These are phyloP conservation scores for Tribolium freemani DNA, from an alignment of 2,888 invertebrate genomes.

Conservation along the genomic window DNA sequence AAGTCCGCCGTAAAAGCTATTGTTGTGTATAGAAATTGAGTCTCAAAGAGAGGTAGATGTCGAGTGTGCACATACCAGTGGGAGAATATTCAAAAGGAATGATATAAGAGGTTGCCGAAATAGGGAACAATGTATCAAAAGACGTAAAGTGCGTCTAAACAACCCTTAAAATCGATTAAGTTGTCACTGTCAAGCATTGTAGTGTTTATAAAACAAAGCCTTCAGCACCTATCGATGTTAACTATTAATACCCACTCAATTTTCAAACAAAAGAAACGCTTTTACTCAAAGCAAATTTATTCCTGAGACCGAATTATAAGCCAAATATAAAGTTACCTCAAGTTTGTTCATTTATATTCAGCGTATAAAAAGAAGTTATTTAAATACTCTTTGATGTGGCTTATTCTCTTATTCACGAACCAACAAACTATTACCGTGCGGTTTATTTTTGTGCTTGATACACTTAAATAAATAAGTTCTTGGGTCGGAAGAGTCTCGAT, in stretches of 20 bases:
- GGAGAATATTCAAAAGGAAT: conserved; percentile 18
- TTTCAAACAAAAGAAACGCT: background rate
- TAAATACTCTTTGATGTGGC: conserved; percentile 7
- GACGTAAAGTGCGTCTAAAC: conserved; percentile 17
- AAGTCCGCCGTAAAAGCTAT: background rate
- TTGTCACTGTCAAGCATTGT: conserved; percentile 7
- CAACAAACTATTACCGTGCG: conserved; percentile 8
- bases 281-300: no score
- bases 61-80: background rate
- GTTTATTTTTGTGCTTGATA: background rate
- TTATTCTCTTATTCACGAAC: background rate
- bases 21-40: conserved; percentile 11
- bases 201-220: conserved; percentile 18
- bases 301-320: background rate
- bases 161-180: conserved; percentile 24
- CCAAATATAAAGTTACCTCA: background rate
- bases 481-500: background rate
- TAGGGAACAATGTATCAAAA: conserved; percentile 23
- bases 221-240: background rate
- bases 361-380: background rate
- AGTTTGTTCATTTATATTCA: conserved; percentile 4
- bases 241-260: background rate
- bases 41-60: conserved; percentile 7
- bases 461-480: background rate
- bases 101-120: conserved; percentile 14